These are phyloP conservation scores for Pteria penguin DNA, from an alignment of 2,888 invertebrate species.

Conservation along the genomic window DNA sequence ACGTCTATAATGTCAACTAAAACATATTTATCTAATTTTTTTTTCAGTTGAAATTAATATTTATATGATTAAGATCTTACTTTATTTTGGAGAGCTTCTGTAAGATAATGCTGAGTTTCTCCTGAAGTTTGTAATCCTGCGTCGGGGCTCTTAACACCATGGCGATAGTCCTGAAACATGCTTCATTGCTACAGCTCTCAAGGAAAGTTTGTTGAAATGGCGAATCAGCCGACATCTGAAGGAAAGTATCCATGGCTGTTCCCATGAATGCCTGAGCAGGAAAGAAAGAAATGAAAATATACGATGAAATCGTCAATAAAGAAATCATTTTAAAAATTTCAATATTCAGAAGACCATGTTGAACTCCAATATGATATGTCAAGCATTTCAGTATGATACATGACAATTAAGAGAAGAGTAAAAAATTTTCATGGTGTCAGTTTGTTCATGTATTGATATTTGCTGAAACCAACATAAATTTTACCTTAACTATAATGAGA, in stretches of 20 bases:
- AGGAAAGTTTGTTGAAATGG: slow-evolving; percentile 73
- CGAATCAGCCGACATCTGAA: slow-evolving; percentile 78
- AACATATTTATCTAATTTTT: too few species aligned
- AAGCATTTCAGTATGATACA: too few species aligned
- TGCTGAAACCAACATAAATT: too few species aligned
- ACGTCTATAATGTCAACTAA: too few species aligned
- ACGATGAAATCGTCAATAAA: too few species aligned
- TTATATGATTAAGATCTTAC: too few species aligned
- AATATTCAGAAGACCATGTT: not conserved
- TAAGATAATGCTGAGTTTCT: slow-evolving; percentile 77
- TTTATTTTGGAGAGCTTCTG: slow-evolving; percentile 78
- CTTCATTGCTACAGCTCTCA: slow-evolving; percentile 76
- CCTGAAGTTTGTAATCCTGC: slow-evolving; percentile 71
- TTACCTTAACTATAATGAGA: too few species aligned
- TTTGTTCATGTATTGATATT: too few species aligned
- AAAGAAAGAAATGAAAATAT: too few species aligned
- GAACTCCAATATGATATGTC: not conserved
- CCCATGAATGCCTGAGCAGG: slow-evolving; percentile 72
- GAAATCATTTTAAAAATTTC: not conserved
- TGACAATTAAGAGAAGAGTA: not conserved
- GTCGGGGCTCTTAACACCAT: slow-evolving; percentile 74
- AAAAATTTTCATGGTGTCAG: not conserved
- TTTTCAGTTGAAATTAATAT: too few species aligned
- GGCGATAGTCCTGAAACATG: slow-evolving; percentile 76
- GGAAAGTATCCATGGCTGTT: slow-evolving; percentile 74